Base-by-base conservation (phyloP, 1,140 invertebrate species). In the Pantala flavescens region DNA sequence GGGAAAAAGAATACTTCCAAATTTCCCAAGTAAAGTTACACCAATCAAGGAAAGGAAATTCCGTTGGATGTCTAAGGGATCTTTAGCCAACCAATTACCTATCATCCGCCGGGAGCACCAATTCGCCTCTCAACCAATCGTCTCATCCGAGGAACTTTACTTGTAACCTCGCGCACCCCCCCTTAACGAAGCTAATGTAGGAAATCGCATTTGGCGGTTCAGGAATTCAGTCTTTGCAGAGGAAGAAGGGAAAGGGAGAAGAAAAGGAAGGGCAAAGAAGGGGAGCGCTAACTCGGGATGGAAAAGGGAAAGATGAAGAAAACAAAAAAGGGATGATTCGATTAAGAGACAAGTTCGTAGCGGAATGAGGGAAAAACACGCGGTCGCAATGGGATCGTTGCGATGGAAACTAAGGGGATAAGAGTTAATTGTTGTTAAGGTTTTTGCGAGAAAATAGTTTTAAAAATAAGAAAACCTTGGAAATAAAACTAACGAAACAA, bases 71-170 rank as follows among this genome's bases (percentile, higher is more conserved):
- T 63, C 49, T 63, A 63, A 63, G 49, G 49, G 14, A 63, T 63
- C 49, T 63, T 63, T 63, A 63, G 49, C 49, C 49, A 63, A 63
- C 49, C 49, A 63, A 63, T 63, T 63, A 63, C 49, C 49, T 63
- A 63, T 63, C 49, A 63, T 63, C 49, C 49, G 49, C 3, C 49
- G 49, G 49, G 49, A 63, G 49, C 49, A 21, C 16, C n/a, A 63
- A 63, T 63, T 63, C 49, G 12, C 49, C 49, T 63, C 49, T 63
- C 49, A 63, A 63, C 49, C 49, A 63, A 63, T 63, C 49, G 16
- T 63, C 49, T 63, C 49, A 19, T 63, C 49, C 49, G n/a, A 3
- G 16, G 49, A 63, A 63, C 49, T 63, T 63, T 63, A 63, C 49
- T 63, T 63, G 49, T 63, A 63, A 63, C 49, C 49, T 63, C 49